Evolutionary conservation across 2,797 vertebrate genomes (phyloP).

Genomic region (Scarus forsteni): DNA sequence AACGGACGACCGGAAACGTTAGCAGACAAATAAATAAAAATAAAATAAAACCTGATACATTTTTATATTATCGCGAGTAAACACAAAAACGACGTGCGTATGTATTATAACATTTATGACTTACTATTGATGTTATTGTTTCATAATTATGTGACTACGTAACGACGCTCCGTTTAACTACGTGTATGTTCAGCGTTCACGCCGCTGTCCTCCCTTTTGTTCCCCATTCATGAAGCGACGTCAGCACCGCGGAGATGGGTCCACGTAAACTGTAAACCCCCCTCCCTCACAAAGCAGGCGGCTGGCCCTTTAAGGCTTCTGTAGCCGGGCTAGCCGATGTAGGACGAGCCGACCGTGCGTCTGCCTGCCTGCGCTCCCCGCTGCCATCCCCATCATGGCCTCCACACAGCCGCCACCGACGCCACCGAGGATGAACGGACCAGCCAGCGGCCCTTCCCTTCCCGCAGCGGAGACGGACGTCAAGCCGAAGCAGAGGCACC

Average conservation of each 20-base stretch:
- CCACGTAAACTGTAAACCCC: conserved; percentile 7
- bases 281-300: conserved; percentile 25
- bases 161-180: neutral
- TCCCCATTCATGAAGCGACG: conserved; percentile 54
- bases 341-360: conserved; percentile 67
- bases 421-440: conserved; percentile 67
- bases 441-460: conserved; percentile 71
- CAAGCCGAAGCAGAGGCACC: conserved; percentile 80
- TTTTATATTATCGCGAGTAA: no score
- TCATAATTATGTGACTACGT: neutral
- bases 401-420: conserved; percentile 68
- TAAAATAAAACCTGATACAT: no score
- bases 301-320: conserved; percentile 83
- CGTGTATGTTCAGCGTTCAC: conserved; percentile 27
- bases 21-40: no score
- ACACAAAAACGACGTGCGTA: no score
- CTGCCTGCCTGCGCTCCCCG: conserved; percentile 42
- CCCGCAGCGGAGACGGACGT: conserved; percentile 77
- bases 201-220: conserved; percentile 16
- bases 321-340: conserved; percentile 64
- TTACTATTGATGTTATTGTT: neutral
- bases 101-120: neutral
- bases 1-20: neutral
- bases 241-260: conserved; percentile 12
- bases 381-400: conserved; percentile 83